Base-by-base conservation (phyloP, 2,888 invertebrate species). In the Acholoe squamosa region DNA sequence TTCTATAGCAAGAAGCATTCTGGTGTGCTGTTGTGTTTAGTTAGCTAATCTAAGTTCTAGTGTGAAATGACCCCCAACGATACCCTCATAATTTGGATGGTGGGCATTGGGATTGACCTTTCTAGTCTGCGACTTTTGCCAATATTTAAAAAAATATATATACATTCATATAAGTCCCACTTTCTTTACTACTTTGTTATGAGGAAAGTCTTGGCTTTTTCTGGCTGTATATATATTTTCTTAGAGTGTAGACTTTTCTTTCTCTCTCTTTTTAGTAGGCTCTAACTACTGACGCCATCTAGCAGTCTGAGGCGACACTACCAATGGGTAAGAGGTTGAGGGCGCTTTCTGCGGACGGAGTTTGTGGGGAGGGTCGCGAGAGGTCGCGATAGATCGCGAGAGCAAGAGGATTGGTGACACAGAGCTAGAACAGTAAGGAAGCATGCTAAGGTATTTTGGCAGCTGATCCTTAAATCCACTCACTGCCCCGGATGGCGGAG, bases 401-500 rank as follows among this genome's bases (percentile, higher is more conserved):
- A 86, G 86, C 52, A 56, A 52, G 56, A 86, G 86, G 86, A 54
- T 86, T 86, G 86, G 86, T 86, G 86, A 86, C 86, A 86, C 86
- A 86, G 86, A 86, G 86, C 86, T 86, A 86, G 86, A 86, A 86
- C 86, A 86, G 86, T 86, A 86, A 86, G 86, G 86, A 86, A 86
- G 86, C 86, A 86, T 86, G 86, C 86, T 86, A 86, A 86, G 86
- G 86, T 86, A 86, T 86, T 54, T 43, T 86, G 86, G 86, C 86
- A 54, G 90, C 90, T 90, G 90, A 90, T 90, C 90, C 90, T 90
- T 76, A 90, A 90, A 90, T 90, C 90, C 90, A 90, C 90, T 90
- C 90, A 90, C 90, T 90, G 90, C 90, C 90, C 90, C 90, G 86
- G 86, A 54, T 86, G 86, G 86, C 86, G 86, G 86, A 86, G 86